A percentile compares a stretch with the other conserved stretches of the same genome.
Evolutionary conservation across 2,888 invertebrate species (phyloP).

Genomic region (Leucozona laternaria): DNA sequence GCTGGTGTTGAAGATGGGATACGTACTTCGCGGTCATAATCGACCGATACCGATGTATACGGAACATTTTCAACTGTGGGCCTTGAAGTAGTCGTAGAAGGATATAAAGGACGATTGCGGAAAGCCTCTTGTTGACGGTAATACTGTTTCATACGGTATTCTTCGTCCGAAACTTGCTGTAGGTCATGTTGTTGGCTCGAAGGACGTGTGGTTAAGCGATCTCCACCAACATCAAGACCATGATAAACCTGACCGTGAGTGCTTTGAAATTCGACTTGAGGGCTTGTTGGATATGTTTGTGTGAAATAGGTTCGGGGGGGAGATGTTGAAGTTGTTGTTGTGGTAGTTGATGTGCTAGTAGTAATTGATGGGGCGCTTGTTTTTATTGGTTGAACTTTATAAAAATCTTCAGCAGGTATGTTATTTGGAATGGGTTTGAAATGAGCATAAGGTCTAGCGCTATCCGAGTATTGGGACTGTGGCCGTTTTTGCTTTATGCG

Average conservation of each 20-base stretch:
- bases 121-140: slow-evolving; percentile 83
- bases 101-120: slow-evolving; percentile 80
- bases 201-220: slow-evolving; percentile 79
- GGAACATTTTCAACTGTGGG: slow-evolving; percentile 80
- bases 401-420: slow-evolving; percentile 82
- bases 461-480: slow-evolving; percentile 74
- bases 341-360: slow-evolving; percentile 83
- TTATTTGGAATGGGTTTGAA: slow-evolving; percentile 81
- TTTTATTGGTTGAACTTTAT: slow-evolving; percentile 77
- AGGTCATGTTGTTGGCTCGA: slow-evolving; percentile 71
- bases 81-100: slow-evolving; percentile 77
- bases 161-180: slow-evolving; percentile 79
- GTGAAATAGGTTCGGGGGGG: slow-evolving; percentile 79
- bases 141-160: slow-evolving; percentile 83
- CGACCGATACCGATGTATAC: slow-evolving; percentile 80
- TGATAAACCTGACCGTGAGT: slow-evolving; percentile 81
- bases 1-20: slow-evolving; percentile 76
- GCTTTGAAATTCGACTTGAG: slow-evolving; percentile 80
- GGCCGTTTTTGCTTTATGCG: slow-evolving; percentile 81
- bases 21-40: slow-evolving; percentile 78
- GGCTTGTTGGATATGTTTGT: slow-evolving; percentile 78
- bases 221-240: slow-evolving; percentile 44
- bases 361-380: slow-evolving; percentile 82
- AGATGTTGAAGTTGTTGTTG: slow-evolving; percentile 83
- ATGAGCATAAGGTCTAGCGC: slow-evolving; percentile 80